phyloP scores from a whole-genome alignment of 2,797 vertebrate genomes.

The Pangasius larnaudii region DNA sequence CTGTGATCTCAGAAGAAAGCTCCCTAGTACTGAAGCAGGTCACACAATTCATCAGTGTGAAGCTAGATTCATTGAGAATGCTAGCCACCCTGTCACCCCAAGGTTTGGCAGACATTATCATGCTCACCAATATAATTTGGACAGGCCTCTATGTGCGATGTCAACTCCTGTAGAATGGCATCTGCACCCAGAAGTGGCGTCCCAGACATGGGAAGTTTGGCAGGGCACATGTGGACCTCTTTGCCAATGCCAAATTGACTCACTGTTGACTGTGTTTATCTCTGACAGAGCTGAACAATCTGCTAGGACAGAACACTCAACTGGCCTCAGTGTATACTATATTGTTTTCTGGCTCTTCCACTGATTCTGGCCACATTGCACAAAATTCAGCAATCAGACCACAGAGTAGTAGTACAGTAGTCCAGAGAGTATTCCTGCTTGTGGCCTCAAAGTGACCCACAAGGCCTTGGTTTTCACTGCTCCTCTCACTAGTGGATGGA shows the following conservation, averaged over 20 bases:
- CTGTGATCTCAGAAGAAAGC: not conserved
- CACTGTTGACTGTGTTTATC: constrained; percentile 9
- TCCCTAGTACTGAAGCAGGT: too few species aligned
- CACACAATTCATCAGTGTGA: not conserved
- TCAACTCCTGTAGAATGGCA: not conserved
- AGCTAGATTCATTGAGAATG: not conserved
- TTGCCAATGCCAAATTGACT: not conserved
- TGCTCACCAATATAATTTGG: not conserved
- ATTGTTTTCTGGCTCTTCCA: not conserved
- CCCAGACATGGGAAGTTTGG: not conserved
- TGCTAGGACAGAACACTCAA: not conserved
- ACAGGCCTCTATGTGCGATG: not conserved
- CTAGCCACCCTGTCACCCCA: not conserved
- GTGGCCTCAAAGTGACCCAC: not conserved
- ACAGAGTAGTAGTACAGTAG: not conserved
- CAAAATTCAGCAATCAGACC: not conserved
- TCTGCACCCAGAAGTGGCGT: not conserved
- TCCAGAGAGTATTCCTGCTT: not conserved
- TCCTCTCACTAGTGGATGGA: not conserved
- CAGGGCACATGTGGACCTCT: not conserved
- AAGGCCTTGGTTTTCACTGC: not conserved
- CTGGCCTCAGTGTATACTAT: not conserved
- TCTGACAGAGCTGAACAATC: not conserved
- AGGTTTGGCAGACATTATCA: not conserved
- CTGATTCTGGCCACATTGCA: not conserved